Conservation (phyloP, 1,140 invertebrate species). For the Spodoptera frugiperda region DNA sequence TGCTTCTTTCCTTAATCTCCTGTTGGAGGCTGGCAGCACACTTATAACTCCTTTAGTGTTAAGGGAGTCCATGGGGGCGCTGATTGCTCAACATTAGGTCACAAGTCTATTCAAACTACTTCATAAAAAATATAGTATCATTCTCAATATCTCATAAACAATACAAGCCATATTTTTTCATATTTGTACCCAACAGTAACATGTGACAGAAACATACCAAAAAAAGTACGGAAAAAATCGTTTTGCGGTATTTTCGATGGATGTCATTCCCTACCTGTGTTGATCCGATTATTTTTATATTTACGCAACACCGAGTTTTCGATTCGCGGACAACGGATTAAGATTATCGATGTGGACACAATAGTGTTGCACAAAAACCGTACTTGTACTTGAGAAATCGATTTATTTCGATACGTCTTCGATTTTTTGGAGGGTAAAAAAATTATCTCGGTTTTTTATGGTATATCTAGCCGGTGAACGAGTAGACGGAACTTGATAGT, state of each 20-base stretch:
- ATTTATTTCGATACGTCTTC: not conserved
- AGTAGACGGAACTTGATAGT: too few species aligned
- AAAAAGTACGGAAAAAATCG: conserved; percentile 12
- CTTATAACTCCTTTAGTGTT: too few species aligned
- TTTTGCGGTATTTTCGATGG: conserved; percentile 21
- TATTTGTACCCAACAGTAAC: not conserved
- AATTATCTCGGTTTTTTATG: not conserved
- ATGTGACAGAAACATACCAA: conserved; percentile 23
- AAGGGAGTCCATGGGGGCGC: too few species aligned
- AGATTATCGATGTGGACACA: conserved; percentile 6
- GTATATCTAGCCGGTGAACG: too few species aligned
- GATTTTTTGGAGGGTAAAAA: not conserved
- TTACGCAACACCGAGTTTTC: conserved; percentile 12
- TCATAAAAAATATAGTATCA: not conserved
- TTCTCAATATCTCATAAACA: not conserved
- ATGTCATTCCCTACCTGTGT: conserved; percentile 24
- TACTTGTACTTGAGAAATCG: not conserved
- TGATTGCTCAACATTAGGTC: too few species aligned
- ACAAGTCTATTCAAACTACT: too few species aligned
- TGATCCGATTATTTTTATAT: conserved; percentile 28
- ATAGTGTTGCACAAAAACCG: conserved; percentile 13
- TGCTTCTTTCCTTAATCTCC: too few species aligned
- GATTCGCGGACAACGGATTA: not conserved
- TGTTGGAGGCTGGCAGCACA: too few species aligned
- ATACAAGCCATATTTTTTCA: not conserved